These are phyloP conservation scores for Drosophila sp. DNA, from an alignment of 1,140 invertebrate species.

Conservation along the genomic window DNA sequence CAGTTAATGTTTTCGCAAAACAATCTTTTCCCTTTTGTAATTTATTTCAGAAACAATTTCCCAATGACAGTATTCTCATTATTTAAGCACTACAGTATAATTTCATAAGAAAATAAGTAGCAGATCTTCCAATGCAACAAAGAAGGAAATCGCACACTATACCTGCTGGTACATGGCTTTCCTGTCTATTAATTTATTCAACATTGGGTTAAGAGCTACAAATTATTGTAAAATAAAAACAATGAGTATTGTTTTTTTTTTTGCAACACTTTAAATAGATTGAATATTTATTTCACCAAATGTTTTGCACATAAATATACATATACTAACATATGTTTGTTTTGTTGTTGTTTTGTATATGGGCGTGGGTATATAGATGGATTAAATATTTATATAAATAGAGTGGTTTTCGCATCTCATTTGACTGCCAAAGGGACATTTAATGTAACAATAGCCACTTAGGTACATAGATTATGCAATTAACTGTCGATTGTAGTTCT, in stretches of 20 bases:
- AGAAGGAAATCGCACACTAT: too few relatives aligned
- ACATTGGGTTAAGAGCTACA: not conserved
- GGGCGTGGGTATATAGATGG: constrained; percentile 47
- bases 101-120: too few relatives aligned
- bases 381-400: constrained; percentile 61
- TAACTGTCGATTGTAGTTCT: constrained; percentile 69
- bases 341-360: constrained; percentile 43
- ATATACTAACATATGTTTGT: constrained; percentile 57
- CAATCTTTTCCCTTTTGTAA: too few relatives aligned
- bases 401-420: constrained; percentile 41
- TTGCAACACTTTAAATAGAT: constrained; percentile 63
- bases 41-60: too few relatives aligned
- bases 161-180: too few relatives aligned
- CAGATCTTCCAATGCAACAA: too few relatives aligned
- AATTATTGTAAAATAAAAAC: not conserved
- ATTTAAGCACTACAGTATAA: too few relatives aligned
- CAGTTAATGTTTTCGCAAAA: too few relatives aligned
- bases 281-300: constrained; percentile 74
- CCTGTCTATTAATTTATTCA: not conserved
- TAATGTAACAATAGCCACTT: constrained; percentile 64
- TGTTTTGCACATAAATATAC: constrained; percentile 67
- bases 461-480: constrained; percentile 66
- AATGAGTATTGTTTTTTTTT: constrained; percentile 9
- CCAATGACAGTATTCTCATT: not conserved
- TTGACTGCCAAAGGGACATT: constrained; percentile 59